A percentile compares a stretch with the other conserved stretches of the same genome.
Conservation (phyloP, 23 tunicate genomes). For the Oikopleura albicans region DNA sequence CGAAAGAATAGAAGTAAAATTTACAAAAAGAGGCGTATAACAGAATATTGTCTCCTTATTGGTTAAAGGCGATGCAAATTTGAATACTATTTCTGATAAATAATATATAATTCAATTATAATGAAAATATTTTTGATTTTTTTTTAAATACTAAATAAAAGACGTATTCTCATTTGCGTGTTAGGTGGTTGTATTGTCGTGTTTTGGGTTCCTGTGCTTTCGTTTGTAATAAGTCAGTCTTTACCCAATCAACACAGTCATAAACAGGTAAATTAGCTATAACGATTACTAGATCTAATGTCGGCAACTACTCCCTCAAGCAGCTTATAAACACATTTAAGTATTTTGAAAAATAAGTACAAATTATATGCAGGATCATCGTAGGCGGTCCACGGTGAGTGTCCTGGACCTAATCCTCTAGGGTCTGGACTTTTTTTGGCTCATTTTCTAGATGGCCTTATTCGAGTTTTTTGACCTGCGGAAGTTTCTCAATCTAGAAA, state of each 20-base stretch:
- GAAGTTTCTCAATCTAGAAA: too few relatives aligned
- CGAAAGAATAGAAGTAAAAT: not conserved
- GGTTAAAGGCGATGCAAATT: not conserved
- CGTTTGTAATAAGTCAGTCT: not conserved
- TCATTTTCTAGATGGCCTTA: too few relatives aligned
- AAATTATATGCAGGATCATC: too few relatives aligned
- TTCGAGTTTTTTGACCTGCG: too few relatives aligned
- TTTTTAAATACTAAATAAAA: too few relatives aligned
- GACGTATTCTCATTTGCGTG: not conserved
- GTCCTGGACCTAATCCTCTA: too few relatives aligned
- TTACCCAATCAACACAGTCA: conserved; percentile 12
- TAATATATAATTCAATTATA: not conserved
- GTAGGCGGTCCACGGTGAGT: too few relatives aligned
- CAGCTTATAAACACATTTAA: too few relatives aligned
- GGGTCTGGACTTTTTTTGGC: too few relatives aligned
- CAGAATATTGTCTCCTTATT: not conserved
- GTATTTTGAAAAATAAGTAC: too few relatives aligned
- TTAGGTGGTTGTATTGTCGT: not conserved
- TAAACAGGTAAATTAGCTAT: not conserved
- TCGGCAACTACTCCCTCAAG: too few relatives aligned
- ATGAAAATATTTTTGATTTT: not conserved
- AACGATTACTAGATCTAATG: too few relatives aligned
- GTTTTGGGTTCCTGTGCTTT: not conserved
- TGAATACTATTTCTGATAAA: not conserved
- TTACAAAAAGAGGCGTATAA: not conserved